Conservation (phyloP, 2,113 vertebrate species). For the Heterochromis multidens region DNA sequence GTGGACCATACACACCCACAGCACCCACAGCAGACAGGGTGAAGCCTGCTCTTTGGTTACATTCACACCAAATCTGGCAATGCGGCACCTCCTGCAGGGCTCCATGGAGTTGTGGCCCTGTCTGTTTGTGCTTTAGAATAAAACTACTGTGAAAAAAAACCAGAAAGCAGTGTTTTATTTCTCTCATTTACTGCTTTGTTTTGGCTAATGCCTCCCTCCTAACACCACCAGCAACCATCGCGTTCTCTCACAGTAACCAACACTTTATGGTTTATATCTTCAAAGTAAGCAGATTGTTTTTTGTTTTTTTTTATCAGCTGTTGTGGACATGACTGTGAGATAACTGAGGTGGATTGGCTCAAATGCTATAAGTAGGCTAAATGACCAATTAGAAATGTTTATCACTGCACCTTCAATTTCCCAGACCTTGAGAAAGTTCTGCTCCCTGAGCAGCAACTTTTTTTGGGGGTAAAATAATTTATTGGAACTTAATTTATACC, state of each 20-base stretch:
- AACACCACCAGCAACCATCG: fast-evolving
- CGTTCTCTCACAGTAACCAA: not conserved
- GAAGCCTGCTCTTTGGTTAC: not conserved
- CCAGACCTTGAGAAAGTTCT: not conserved
- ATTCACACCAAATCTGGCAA: not conserved
- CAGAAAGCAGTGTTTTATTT: not conserved
- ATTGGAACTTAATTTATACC: not conserved
- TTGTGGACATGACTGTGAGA: not conserved
- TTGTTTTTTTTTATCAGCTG: not conserved
- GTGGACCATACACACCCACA: not conserved
- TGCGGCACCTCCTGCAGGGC: not conserved
- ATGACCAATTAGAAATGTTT: not conserved
- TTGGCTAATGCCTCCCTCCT: fast-evolving
- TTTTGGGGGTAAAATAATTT: not conserved
- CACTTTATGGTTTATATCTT: not conserved
- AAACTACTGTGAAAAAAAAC: not conserved
- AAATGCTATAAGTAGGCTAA: not conserved
- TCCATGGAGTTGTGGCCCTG: not conserved
- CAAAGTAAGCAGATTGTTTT: not conserved
- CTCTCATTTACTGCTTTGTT: not conserved
- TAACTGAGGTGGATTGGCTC: not conserved
- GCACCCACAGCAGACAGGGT: not conserved
- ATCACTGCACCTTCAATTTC: not conserved
- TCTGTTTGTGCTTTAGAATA: not conserved
- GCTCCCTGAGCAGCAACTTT: not conserved